A percentile compares a stretch with the other conserved stretches of the same genome.
These are phyloP conservation scores for Meteorus cinctellus DNA, from an alignment of 2,888 invertebrate genomes.

Conservation along the genomic window DNA sequence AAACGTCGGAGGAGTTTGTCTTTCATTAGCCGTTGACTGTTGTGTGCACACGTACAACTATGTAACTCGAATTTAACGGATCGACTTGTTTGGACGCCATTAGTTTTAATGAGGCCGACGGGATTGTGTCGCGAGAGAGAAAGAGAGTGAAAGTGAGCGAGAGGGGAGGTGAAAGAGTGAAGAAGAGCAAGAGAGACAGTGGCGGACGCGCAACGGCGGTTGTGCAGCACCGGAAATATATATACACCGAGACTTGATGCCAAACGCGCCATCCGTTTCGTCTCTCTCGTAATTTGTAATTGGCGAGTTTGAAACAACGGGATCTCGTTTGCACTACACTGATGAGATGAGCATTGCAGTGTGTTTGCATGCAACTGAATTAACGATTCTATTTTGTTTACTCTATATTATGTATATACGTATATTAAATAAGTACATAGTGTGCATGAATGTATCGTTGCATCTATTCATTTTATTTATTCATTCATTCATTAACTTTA, in stretches of 20 bases:
- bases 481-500: too few relatives aligned
- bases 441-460: too few relatives aligned
- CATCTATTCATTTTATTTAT: too few relatives aligned
- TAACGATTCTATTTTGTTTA: conserved; percentile 4
- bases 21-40: conserved; percentile 53
- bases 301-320: conserved; percentile 37
- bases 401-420: not conserved
- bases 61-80: conserved; percentile 47
- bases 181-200: not conserved
- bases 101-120: conserved; percentile 54
- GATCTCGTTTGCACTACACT: conserved; percentile 33
- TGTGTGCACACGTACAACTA: conserved; percentile 33
- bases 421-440: not conserved
- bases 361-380: conserved; percentile 13
- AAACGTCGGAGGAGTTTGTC: conserved; percentile 53
- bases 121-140: conserved; percentile 35
- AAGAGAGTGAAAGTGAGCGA: not conserved
- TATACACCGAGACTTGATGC: conserved; percentile 23
- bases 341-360: conserved; percentile 30
- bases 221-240: conserved; percentile 21
- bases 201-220: conserved; percentile 33
- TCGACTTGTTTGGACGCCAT: conserved; percentile 52
- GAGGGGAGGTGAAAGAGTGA: not conserved
- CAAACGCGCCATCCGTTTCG: conserved; percentile 28
- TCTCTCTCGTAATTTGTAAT: conserved; percentile 36